Evolutionary conservation across 1,140 invertebrate species (phyloP).

Genomic region (Aleiodes sp.): DNA sequence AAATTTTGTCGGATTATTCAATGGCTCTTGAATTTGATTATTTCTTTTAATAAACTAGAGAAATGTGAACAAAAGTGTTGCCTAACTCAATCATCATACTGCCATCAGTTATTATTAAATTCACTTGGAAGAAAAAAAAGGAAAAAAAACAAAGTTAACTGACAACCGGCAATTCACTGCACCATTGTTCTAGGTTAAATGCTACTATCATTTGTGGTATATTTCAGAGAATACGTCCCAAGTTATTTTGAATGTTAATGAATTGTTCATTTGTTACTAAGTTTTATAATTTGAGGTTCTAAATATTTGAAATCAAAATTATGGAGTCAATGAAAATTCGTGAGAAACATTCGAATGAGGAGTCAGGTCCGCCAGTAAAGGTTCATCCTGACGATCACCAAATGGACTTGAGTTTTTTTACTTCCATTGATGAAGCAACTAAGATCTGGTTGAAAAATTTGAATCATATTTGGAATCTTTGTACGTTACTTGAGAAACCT

Average conservation of each 20-base stretch:
- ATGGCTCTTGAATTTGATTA: too few relatives aligned
- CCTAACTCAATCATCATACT: not conserved
- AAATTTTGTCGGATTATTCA: too few relatives aligned
- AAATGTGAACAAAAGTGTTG: not conserved
- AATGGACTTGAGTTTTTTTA: slow-evolving; percentile 33
- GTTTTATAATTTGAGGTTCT: not conserved
- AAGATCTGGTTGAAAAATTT: slow-evolving; percentile 51
- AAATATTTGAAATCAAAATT: not conserved
- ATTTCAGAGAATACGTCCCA: not conserved
- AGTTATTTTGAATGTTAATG: not conserved
- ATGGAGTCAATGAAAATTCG: not conserved
- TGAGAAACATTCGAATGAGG: not conserved
- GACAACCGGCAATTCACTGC: not conserved
- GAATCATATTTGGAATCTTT: slow-evolving; percentile 51
- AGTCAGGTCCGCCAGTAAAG: not conserved
- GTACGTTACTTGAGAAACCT: slow-evolving; percentile 44
- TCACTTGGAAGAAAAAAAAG: too few relatives aligned
- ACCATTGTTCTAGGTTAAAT: not conserved
- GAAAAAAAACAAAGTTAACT: not conserved
- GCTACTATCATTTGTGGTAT: not conserved
- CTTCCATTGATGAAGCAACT: slow-evolving; percentile 51
- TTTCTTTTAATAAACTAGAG: too few relatives aligned
- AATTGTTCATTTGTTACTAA: not conserved
- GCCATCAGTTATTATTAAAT: not conserved
- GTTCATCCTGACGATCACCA: not conserved